phyloP scores from a whole-genome alignment of 2,797 vertebrate species.

The Takifugu rubripes region DNA sequence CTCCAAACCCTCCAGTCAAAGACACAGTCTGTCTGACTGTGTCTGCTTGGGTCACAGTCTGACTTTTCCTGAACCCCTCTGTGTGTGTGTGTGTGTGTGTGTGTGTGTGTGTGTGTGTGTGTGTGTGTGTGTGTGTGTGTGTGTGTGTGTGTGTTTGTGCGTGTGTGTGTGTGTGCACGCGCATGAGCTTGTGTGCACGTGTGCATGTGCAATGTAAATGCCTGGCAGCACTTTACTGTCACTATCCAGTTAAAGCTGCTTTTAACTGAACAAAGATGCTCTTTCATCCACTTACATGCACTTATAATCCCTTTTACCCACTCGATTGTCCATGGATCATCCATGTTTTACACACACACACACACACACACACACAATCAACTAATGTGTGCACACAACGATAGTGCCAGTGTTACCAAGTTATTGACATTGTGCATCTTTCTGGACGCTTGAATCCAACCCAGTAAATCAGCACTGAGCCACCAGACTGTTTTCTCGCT shows the following conservation, averaged over 20 bases:
- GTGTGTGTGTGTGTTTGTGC: slow-evolving; percentile 19
- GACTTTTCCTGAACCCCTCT: slow-evolving; percentile 36
- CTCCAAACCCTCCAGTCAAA: slow-evolving; percentile 40
- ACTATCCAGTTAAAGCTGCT: slow-evolving; percentile 58
- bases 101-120: slow-evolving; percentile 16
- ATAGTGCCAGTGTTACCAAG: slow-evolving; percentile 24
- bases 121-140: slow-evolving; percentile 22
- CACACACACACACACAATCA: slow-evolving; percentile 9
- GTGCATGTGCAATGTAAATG: slow-evolving; percentile 42
- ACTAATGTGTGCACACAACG: slow-evolving; percentile 4
- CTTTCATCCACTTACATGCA: slow-evolving; percentile 63
- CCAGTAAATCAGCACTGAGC: slow-evolving; percentile 23
- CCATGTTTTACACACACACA: slow-evolving; percentile 29
- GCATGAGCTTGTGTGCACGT: slow-evolving; percentile 8
- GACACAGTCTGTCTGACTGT: slow-evolving; percentile 54
- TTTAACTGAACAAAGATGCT: slow-evolving; percentile 60
- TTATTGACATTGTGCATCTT: slow-evolving; percentile 30
- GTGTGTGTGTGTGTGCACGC: slow-evolving; percentile 22
- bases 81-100: slow-evolving; percentile 24
- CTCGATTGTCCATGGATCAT: slow-evolving; percentile 59
- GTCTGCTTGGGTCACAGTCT: slow-evolving; percentile 50
- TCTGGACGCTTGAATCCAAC: slow-evolving; percentile 29
- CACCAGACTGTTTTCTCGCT: slow-evolving; percentile 8
- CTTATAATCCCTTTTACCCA: slow-evolving; percentile 66
- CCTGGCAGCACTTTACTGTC: slow-evolving; percentile 44